Evolutionary conservation across 2,888 invertebrate species (phyloP).

Genomic region (Ormyrus labotus): DNA sequence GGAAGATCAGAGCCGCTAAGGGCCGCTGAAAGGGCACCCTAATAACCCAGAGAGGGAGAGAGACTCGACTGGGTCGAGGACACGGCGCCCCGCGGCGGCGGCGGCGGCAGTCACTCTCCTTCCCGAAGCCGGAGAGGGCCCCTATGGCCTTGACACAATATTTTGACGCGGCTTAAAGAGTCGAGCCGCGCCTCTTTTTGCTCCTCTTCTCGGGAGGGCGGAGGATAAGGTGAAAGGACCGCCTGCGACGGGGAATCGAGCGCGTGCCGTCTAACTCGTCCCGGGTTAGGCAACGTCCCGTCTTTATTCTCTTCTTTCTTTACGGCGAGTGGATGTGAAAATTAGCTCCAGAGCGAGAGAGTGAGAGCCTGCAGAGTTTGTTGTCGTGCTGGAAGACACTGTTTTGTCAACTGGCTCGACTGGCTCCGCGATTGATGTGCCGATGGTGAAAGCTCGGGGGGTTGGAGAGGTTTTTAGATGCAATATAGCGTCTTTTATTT

Average conservation of each 20-base stretch:
- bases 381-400: constrained; percentile 59
- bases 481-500: too few relatives aligned
- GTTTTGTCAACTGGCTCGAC: constrained; percentile 60
- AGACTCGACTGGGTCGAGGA: constrained; percentile 54
- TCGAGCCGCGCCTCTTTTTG: constrained; percentile 9
- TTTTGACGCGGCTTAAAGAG: constrained; percentile 63
- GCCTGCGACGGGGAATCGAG: constrained; percentile 38
- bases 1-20: constrained; percentile 52
- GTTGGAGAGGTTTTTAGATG: too few relatives aligned
- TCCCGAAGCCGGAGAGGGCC: background rate
- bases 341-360: constrained; percentile 10
- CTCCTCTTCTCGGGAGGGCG: background rate
- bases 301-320: constrained; percentile 6
- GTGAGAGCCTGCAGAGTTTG: constrained; percentile 58
- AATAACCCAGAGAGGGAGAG: constrained; percentile 52
- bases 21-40: constrained; percentile 36
- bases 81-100: constrained; percentile 40
- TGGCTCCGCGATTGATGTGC: background rate
- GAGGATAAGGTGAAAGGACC: constrained; percentile 57
- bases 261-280: constrained; percentile 42
- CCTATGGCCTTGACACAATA: constrained; percentile 69
- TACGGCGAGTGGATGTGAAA: background rate
- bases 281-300: too few relatives aligned
- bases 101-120: background rate
- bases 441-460: too few relatives aligned